These are phyloP conservation scores for Cephus pygmeus DNA, from an alignment of 2,888 invertebrate genomes.

Conservation along the genomic window DNA sequence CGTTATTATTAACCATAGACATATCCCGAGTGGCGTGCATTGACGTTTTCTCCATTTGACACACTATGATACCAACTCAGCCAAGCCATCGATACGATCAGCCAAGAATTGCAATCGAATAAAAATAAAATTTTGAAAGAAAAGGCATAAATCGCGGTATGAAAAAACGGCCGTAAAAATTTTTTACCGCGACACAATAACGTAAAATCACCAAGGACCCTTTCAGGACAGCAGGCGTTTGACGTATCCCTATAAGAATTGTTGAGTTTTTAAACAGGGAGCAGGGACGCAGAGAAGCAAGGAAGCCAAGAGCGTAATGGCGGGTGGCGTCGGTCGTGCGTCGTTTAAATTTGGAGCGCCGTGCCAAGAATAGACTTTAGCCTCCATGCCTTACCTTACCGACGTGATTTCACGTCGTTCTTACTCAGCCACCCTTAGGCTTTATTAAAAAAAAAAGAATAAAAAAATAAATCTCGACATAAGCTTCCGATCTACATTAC, in stretches of 20 bases:
- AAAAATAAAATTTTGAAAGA: not conserved
- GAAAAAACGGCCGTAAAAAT: not conserved
- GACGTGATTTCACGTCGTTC: slow-evolving; percentile 17
- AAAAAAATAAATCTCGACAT: not conserved
- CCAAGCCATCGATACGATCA: not conserved
- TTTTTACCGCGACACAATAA: no score
- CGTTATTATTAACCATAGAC: not conserved
- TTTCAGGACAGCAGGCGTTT: not conserved
- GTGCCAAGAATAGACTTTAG: slow-evolving; percentile 47
- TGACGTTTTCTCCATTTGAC: not conserved
- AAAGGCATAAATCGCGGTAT: not conserved
- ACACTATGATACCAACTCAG: not conserved
- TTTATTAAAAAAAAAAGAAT: not conserved
- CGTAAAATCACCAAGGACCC: not conserved
- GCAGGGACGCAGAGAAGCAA: slow-evolving; percentile 11
- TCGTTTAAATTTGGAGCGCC: slow-evolving; percentile 54
- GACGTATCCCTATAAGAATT: not conserved
- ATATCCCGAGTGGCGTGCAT: not conserved
- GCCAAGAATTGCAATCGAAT: not conserved
- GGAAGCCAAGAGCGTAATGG: slow-evolving; percentile 15
- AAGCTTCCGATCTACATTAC: not conserved
- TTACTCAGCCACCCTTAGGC: not conserved
- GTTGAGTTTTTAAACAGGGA: not conserved
- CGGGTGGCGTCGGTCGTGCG: slow-evolving; percentile 42
- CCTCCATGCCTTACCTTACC: slow-evolving; percentile 34